Percentiles rank a stretch among this genome's conserved stretches.
Conservation (phyloP, 2,888 invertebrate genomes). For the Holacanthella duospinosa region DNA sequence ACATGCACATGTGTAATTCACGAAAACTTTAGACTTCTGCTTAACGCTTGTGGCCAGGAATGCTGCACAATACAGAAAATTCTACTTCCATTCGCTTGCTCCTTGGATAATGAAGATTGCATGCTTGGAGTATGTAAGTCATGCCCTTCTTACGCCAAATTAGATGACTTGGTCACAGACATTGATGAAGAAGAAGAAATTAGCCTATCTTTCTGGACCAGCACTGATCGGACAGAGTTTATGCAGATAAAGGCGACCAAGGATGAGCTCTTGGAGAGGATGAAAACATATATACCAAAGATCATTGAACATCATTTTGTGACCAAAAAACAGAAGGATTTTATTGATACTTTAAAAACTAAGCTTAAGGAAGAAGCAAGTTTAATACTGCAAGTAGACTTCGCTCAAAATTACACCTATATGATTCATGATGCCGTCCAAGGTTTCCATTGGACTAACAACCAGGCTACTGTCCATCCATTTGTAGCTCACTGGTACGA, state of each 20-base stretch:
- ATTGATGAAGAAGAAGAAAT: neutral
- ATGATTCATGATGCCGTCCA: constrained; percentile 5
- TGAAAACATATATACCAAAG: neutral
- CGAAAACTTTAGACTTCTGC: constrained; percentile 6
- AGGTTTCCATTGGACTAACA: constrained; percentile 9
- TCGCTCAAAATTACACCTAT: constrained; percentile 8
- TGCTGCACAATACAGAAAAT: neutral
- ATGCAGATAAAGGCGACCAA: too few relatives aligned
- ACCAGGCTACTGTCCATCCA: constrained; percentile 13
- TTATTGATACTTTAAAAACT: neutral
- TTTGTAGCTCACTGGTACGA: constrained; percentile 5
- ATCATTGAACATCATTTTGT: neutral
- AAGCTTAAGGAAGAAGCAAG: neutral
- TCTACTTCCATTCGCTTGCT: neutral
- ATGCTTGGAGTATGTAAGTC: neutral
- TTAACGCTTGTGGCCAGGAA: neutral
- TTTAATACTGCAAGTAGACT: constrained; percentile 3
- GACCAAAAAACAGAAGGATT: constrained; percentile 1
- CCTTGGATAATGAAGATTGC: constrained; percentile 1
- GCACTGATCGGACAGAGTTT: neutral
- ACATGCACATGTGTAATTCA: constrained; percentile 1
- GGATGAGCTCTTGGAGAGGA: neutral
- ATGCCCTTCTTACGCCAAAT: neutral
- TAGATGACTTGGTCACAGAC: neutral
- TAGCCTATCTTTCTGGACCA: neutral